Evolutionary conservation across 2,113 vertebrate species (phyloP), one percentile per base, ranked within the genome.

Genomic region (Coryphaenoides rupestris): DNA sequence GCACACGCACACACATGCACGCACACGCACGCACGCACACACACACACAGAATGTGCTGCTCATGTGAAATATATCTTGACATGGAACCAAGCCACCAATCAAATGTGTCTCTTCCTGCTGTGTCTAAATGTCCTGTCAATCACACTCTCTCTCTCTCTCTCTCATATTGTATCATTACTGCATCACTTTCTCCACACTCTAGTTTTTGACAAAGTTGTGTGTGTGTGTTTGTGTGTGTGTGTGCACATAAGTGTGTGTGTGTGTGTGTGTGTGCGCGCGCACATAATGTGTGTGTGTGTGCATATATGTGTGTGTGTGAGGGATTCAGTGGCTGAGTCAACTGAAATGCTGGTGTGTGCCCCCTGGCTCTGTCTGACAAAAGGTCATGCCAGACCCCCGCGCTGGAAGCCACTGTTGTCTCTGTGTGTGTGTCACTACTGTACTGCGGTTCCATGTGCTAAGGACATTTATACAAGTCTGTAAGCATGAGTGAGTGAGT

Each of bases 291-390:
- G 46, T 47, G 46, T 47, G 46, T 47, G 46, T 47, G 46, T 47
- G 12, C 23, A 15, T 5, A 3, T 60, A 33, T 28, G n/a, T 63
- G 55, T n/a, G n/a, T n/a, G n/a, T n/a, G n/a, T n/a, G n/a, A 61
- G 14, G 19, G 49, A 47, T 55, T 14, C 55, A 45, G 19, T 56
- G 52, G 59, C 45, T 47, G n/a, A 60, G 52, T 28, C 1, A 1
- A 68, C 40, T 52, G 23, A 24, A 50, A 46, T 26, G 23, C 49
- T 10, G 24, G 19, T 54, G n/a, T 28, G 47, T n/a, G n/a, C 61
- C 59, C 54, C 7, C 1, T 33, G 23, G 67, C 60, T 50, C 52
- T 58, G 57, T 72, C 17, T 69, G 55, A 2, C 60, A 60, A 40
- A 9, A 21, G 0, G 5, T 50, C n/a, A 12, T n/a, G n/a, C n/a